Percentiles rank a stretch among this genome's conserved stretches.
Conservation (phyloP, 2,888 invertebrate genomes). For the Dromius quadrimaculatus region DNA sequence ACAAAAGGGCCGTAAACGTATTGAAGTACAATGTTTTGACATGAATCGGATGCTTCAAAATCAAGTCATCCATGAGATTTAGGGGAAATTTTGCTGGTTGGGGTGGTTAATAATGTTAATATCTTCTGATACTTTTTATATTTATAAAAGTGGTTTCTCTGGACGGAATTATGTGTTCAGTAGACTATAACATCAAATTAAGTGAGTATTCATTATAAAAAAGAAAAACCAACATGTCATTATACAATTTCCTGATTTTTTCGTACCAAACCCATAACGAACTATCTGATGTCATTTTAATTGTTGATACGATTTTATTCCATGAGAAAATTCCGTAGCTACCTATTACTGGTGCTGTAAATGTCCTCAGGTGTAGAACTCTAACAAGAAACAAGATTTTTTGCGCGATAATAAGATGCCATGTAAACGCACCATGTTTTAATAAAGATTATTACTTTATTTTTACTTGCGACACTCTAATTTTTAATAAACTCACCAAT, state of each 20-base stretch:
- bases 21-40: conserved; percentile 16
- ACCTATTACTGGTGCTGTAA: not conserved
- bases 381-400: conserved; percentile 2
- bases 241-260: conserved; percentile 46
- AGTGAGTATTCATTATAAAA: conserved; percentile 15
- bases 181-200: conserved; percentile 6
- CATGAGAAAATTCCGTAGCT: conserved; percentile 35
- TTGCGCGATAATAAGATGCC: conserved; percentile 22
- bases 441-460: conserved; percentile 11
- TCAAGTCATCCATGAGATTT: conserved; percentile 22
- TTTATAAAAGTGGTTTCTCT: too few relatives aligned
- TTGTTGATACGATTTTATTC: conserved; percentile 38
- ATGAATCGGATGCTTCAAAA: conserved; percentile 15
- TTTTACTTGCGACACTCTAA: conserved; percentile 1
- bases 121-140: too few relatives aligned
- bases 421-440: conserved; percentile 24
- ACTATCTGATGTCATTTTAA: conserved; percentile 50
- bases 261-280: conserved; percentile 41
- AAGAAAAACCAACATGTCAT: conserved; percentile 33
- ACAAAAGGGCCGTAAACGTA: conserved; percentile 4
- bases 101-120: conserved; percentile 18
- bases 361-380: conserved; percentile 15
- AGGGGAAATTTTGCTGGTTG: conserved; percentile 4
- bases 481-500: conserved; percentile 75
- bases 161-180: too few relatives aligned